These are phyloP conservation scores for Cynaeus angustus DNA, from an alignment of 2,888 invertebrate species.

Conservation along the genomic window DNA sequence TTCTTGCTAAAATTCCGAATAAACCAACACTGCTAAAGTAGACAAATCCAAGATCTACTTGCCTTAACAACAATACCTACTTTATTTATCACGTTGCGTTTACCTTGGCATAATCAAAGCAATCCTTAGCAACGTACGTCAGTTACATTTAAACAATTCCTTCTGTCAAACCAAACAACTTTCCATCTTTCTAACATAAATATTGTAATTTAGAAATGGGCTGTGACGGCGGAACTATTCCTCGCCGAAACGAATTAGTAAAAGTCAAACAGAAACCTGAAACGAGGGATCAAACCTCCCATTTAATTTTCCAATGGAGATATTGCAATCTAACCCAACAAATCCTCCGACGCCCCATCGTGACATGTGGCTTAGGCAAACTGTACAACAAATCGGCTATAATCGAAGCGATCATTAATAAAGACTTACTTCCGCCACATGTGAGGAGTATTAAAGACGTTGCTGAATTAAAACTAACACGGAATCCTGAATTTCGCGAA, in stretches of 20 bases:
- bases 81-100: slow-evolving; percentile 4
- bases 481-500: slow-evolving; percentile 89
- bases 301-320: slow-evolving; percentile 94
- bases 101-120: slow-evolving; percentile 8
- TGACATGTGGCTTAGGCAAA: slow-evolving; percentile 92
- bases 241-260: slow-evolving; percentile 82
- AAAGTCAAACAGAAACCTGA: slow-evolving; percentile 81
- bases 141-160: neutral
- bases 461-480: slow-evolving; percentile 83
- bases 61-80: slow-evolving; percentile 1
- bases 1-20: no score
- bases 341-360: slow-evolving; percentile 88
- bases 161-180: slow-evolving; percentile 1
- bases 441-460: slow-evolving; percentile 86
- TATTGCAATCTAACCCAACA: slow-evolving; percentile 95
- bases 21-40: neutral
- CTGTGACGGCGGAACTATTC: slow-evolving; percentile 88
- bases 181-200: slow-evolving; percentile 6
- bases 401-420: slow-evolving; percentile 92
- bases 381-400: slow-evolving; percentile 96
- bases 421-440: slow-evolving; percentile 82
- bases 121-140: slow-evolving; percentile 1
- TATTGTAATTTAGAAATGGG: slow-evolving; percentile 74
- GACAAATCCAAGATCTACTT: neutral
- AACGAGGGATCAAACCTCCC: slow-evolving; percentile 96